Evolutionary conservation across 2,113 vertebrate genomes (phyloP).

Genomic region (Muntiacus reevesi): DNA sequence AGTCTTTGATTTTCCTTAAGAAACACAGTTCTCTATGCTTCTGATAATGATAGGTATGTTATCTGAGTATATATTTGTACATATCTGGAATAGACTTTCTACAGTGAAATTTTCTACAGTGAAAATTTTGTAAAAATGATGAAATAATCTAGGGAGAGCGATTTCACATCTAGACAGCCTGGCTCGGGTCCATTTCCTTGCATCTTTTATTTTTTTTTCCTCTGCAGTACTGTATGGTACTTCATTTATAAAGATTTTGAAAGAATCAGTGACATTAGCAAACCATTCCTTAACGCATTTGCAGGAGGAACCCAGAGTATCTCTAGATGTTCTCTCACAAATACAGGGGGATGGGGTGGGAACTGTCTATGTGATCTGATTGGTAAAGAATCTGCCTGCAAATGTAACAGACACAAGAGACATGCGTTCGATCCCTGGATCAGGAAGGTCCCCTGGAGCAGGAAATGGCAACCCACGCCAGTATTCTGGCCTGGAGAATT

Average conservation of each 20-base stretch:
- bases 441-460: background rate
- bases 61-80: background rate
- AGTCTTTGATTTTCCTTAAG: background rate
- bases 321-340: background rate
- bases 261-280: background rate
- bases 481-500: background rate
- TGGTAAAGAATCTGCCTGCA: background rate
- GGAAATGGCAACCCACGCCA: background rate
- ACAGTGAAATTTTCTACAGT: background rate
- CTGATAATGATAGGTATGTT: background rate
- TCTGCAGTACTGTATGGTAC: background rate
- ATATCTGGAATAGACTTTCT: background rate
- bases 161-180: background rate
- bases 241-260: background rate
- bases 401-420: background rate
- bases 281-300: background rate
- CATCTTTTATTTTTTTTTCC: background rate
- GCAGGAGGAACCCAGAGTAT: background rate
- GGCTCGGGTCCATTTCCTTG: background rate
- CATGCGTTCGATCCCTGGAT: background rate
- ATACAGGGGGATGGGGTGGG: fast-evolving
- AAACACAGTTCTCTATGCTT: background rate
- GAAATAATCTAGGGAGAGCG: background rate
- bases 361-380: background rate
- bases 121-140: background rate